Evolutionary conservation across 1,140 invertebrate genomes (phyloP), one percentile per base, ranked within the genome.

Genomic region (Frieseomelitta varia): DNA sequence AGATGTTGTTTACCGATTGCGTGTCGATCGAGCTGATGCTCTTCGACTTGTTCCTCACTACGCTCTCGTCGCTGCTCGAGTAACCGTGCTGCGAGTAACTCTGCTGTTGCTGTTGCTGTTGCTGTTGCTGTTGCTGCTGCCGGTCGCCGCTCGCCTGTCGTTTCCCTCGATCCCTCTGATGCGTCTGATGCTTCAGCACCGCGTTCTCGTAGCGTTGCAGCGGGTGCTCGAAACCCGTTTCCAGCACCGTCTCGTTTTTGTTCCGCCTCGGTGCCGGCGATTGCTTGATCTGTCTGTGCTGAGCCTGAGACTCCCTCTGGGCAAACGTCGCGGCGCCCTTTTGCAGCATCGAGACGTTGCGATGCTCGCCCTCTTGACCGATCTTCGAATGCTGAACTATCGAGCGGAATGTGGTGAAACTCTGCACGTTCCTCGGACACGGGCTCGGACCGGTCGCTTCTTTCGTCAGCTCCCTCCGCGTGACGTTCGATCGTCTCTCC

Each of bases 21-120:
- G 92, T 91, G 80, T 93, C 92, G 63, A 93, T 92, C 47, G 92
- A 93, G 72, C 91, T 93, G 21, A 89, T 92, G 79, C 92, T 93
- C 85, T 93, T 93, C 11, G 91, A 92, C 69, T 92, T 93, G 61
- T 90, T 91, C 17, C 88, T 86, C 12, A 47, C 79, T 15, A 90
- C 81, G 75, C 91, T 90, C 78, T 93, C 92, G 72, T 92, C 92
- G 78, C 91, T 92, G 78, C 92, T 93, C 75, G 92, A 93, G 51
- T 88, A 89, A 24, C 85, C 88, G 69, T 85, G 79, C 21, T 58
- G 73, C 69, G 39, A 47, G 39, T 47, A 47, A 47, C 39, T 47
- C 39, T 87, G 88, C n/a, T 88, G 86, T 56, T 84, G 85, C 47
- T 87, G 86, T 24, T 85, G 79, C 6, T 65, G 79, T 47, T 87